These are phyloP conservation scores for Sylvietta virens DNA, from an alignment of 2,113 vertebrate genomes.

Conservation along the genomic window DNA sequence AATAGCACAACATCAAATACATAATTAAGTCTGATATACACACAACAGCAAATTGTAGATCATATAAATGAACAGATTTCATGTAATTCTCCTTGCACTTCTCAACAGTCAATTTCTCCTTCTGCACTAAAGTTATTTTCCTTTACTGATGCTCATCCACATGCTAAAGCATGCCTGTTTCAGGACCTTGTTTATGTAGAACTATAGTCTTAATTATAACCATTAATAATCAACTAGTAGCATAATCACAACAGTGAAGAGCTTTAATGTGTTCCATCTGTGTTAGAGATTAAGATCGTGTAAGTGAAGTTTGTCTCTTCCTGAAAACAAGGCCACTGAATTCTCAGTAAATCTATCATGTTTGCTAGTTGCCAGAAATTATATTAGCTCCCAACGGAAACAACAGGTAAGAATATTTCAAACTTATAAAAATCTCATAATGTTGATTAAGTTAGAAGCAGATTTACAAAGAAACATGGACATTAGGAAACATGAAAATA, in stretches of 20 bases:
- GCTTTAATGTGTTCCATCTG: not conserved
- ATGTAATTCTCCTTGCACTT: not conserved
- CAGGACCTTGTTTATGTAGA: not conserved
- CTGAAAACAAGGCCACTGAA: not conserved
- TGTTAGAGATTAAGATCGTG: not conserved
- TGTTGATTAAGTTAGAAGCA: not conserved
- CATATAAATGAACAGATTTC: not conserved
- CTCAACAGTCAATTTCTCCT: not conserved
- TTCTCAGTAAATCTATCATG: not conserved
- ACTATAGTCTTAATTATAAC: not conserved
- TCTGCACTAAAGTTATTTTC: not conserved
- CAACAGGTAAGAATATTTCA: not conserved
- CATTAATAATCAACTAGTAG: not conserved
- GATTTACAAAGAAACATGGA: not conserved
- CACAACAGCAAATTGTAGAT: not conserved
- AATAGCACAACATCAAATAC: not conserved
- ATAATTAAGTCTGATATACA: not conserved
- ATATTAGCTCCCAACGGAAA: not conserved
- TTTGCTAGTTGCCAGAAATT: not conserved
- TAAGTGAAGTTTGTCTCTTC: not conserved
- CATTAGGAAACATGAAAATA: not conserved
- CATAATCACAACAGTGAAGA: not conserved
- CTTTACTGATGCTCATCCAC: not conserved
- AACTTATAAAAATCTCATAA: not conserved
- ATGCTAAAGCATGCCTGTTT: not conserved